phyloP scores from a whole-genome alignment of 2,888 invertebrate genomes.

The Calliphora vomitoria region DNA sequence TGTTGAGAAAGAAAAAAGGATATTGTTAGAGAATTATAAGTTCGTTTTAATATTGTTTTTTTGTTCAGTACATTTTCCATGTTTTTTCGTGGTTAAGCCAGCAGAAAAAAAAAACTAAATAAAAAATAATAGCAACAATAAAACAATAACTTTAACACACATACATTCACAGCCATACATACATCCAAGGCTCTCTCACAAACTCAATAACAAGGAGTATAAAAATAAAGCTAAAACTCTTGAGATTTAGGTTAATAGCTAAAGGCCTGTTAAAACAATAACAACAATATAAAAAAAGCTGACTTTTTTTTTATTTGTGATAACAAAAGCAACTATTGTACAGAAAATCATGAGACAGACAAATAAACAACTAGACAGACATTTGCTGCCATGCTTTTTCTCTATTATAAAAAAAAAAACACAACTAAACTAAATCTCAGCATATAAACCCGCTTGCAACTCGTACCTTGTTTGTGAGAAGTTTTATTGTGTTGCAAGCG shows the following conservation, averaged over 20 bases:
- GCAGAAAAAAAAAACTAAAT: neutral
- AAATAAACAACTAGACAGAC: neutral
- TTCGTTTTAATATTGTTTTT: conserved; percentile 5
- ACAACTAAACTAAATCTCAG: neutral
- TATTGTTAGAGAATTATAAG: conserved; percentile 49
- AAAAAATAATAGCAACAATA: neutral
- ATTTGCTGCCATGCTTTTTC: neutral
- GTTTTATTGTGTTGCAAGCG: conserved; percentile 7
- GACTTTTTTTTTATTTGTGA: neutral
- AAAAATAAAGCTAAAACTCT: conserved; percentile 74
- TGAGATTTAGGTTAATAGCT: conserved; percentile 82
- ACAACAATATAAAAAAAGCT: conserved; percentile 24
- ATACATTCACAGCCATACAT: neutral
- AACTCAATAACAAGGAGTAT: conserved; percentile 16
- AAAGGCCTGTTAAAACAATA: conserved; percentile 70
- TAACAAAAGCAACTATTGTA: neutral
- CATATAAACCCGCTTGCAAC: neutral
- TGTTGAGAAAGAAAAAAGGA: conserved; percentile 2
- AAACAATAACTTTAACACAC: neutral
- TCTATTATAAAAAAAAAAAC: neutral
- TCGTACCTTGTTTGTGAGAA: neutral
- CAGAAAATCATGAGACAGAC: neutral
- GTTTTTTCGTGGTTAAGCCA: conserved; percentile 25
- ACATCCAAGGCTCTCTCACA: neutral
- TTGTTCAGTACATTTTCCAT: neutral